A percentile compares a stretch with the other conserved stretches of the same genome.
These are phyloP conservation scores for Xerus inauris DNA, from an alignment of 2,113 vertebrate species.

Conservation along the genomic window DNA sequence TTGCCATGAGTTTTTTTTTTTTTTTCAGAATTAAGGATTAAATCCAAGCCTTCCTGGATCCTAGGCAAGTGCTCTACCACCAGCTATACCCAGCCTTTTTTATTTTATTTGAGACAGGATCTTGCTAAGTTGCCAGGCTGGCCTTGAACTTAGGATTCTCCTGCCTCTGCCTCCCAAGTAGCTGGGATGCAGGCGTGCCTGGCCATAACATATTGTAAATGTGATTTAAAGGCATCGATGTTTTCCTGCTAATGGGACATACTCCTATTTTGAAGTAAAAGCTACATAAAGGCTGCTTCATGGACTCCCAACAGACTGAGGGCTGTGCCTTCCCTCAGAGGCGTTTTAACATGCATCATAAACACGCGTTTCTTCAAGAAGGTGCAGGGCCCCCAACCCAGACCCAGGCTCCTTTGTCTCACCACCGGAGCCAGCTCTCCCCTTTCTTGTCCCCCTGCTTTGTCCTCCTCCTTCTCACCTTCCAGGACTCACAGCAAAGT, in stretches of 20 bases:
- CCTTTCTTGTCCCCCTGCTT: fast-evolving
- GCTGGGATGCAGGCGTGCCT: neutral
- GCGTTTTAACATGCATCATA: neutral
- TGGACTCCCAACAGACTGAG: neutral
- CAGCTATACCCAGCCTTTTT: neutral
- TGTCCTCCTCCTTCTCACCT: neutral
- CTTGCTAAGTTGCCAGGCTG: neutral
- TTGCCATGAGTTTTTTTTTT: neutral
- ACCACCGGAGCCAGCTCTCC: fast-evolving
- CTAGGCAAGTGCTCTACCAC: neutral
- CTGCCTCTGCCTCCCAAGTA: neutral
- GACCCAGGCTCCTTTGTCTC: neutral
- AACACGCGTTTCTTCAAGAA: fast-evolving
- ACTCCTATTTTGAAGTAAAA: neutral
- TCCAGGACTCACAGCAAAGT: neutral
- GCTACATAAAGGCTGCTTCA: neutral
- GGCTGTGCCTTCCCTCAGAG: neutral
- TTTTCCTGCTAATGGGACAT: neutral
- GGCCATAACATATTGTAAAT: neutral
- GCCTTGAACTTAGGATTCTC: neutral
- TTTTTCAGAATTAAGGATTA: neutral
- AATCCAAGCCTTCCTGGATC: neutral
- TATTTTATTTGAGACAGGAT: neutral
- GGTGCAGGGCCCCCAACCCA: fast-evolving
- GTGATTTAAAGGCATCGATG: neutral